Evolutionary conservation across 2,797 vertebrate species (phyloP).

Genomic region (Arctocebus calabarensis): DNA sequence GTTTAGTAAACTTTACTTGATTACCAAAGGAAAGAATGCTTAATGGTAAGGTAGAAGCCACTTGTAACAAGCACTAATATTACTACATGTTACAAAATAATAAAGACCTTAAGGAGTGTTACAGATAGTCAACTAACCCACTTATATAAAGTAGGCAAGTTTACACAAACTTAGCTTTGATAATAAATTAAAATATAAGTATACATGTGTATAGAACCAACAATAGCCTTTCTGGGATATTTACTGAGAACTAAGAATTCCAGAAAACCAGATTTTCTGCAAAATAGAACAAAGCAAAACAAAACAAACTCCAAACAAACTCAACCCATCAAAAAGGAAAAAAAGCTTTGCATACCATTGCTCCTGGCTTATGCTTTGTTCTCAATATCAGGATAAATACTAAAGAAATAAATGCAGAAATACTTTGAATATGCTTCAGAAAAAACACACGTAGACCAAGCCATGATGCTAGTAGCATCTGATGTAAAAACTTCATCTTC

Average conservation of each 20-base stretch:
- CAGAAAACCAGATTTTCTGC: neutral
- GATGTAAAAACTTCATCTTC: neutral
- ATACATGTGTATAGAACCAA: neutral
- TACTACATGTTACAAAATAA: neutral
- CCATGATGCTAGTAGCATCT: neutral
- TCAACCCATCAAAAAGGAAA: neutral
- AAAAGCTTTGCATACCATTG: neutral
- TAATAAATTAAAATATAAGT: slow-evolving; percentile 19
- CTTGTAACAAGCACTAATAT: neutral
- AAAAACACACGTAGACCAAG: neutral
- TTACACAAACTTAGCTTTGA: neutral
- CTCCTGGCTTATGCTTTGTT: neutral
- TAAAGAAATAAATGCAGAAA: neutral
- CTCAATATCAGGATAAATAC: neutral
- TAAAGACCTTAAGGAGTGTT: neutral
- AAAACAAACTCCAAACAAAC: neutral
- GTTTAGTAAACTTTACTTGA: neutral
- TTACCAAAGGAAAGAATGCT: slow-evolving; percentile 4
- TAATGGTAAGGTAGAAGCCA: neutral
- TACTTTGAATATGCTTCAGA: neutral
- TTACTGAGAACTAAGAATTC: neutral
- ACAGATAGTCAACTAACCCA: neutral
- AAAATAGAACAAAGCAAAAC: neutral
- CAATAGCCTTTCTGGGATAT: neutral
- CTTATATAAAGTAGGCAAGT: neutral